These are phyloP conservation scores for Heliothis virescens DNA, from an alignment of 1,140 invertebrate genomes.

Conservation along the genomic window DNA sequence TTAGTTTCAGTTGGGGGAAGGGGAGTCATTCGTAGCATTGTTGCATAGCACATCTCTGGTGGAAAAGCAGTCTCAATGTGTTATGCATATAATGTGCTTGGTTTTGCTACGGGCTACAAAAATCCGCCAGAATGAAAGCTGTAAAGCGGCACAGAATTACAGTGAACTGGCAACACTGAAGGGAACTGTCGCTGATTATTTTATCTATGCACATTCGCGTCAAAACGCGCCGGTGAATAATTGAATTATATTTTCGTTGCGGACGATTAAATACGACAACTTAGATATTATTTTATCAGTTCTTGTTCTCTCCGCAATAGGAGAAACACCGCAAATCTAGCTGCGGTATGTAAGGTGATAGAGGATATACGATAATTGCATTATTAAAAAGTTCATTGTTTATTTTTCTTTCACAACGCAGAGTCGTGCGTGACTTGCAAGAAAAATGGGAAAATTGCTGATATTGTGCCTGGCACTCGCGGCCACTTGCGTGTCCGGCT, in stretches of 20 bases:
- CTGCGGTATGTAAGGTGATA: background rate
- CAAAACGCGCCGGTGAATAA: conserved; percentile 35
- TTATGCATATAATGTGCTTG: no score
- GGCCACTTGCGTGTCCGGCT: conserved; percentile 62
- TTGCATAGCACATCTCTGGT: no score
- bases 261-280: conserved; percentile 18
- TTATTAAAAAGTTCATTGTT: background rate
- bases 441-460: conserved; percentile 65
- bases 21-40: no score
- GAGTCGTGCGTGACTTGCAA: conserved; percentile 64
- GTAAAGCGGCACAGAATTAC: no score
- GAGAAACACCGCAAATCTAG: background rate
- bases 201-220: background rate
- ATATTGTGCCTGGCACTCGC: conserved; percentile 65
- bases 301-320: background rate
- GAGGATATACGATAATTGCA: background rate
- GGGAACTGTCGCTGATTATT: no score
- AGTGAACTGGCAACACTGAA: no score
- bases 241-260: conserved; percentile 30
- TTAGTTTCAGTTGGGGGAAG: no score
- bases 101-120: no score
- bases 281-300: background rate
- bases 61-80: no score
- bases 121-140: no score
- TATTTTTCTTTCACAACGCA: conserved; percentile 47